These are phyloP conservation scores for Ctenochaetus hawaiiensis DNA, from an alignment of 2,797 vertebrate genomes.

Conservation along the genomic window DNA sequence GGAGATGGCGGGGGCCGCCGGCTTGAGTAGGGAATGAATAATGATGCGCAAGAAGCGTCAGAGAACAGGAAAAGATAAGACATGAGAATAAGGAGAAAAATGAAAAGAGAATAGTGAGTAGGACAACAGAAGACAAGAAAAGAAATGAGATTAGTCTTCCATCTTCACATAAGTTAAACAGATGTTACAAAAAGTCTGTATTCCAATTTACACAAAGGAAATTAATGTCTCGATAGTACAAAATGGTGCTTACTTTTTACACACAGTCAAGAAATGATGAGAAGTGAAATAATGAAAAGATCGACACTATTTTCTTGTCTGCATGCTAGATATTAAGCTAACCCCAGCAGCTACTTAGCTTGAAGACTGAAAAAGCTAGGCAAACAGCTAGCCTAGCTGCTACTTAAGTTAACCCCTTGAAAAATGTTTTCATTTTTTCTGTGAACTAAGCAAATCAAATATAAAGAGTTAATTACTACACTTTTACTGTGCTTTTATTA, in stretches of 20 bases:
- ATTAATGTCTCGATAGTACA: background rate
- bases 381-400: background rate
- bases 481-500: background rate
- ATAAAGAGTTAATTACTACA: background rate
- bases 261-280: background rate
- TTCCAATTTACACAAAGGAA: background rate
- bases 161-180: slow-evolving; percentile 6
- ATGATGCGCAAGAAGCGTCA: slow-evolving; percentile 1
- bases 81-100: background rate
- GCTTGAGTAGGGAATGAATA: slow-evolving; percentile 51
- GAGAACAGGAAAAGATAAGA: slow-evolving; percentile 15
- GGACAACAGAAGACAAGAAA: slow-evolving; percentile 39
- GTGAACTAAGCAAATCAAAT: background rate
- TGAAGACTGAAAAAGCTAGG: background rate
- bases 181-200: background rate
- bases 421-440: background rate
- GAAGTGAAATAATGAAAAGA: background rate
- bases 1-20: slow-evolving; percentile 87
- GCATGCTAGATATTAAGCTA: slow-evolving; percentile 3
- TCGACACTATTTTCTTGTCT: background rate
- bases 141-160: slow-evolving; percentile 31
- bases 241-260: background rate
- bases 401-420: too few relatives aligned
- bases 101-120: slow-evolving; percentile 15
- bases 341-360: background rate